These are phyloP conservation scores for Zosterops japonicus DNA, from an alignment of 2,113 vertebrate species.

Conservation along the genomic window DNA sequence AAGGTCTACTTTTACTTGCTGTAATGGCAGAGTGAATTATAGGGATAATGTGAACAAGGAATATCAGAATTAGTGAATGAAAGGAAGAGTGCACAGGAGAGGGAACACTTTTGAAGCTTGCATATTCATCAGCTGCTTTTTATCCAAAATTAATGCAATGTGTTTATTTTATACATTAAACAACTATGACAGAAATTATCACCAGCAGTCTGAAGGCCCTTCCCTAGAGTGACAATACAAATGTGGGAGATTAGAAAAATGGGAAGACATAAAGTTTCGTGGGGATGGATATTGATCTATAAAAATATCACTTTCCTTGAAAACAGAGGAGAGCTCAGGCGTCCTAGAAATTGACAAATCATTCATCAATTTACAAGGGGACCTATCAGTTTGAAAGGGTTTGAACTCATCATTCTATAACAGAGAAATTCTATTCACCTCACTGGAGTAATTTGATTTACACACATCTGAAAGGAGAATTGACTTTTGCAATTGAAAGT, in stretches of 20 bases:
- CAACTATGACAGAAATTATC: not conserved
- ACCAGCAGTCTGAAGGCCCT: not conserved
- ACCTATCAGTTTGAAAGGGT: not conserved
- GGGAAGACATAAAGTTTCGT: not conserved
- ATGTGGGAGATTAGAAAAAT: not conserved
- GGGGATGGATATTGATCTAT: not conserved
- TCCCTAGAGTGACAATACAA: not conserved
- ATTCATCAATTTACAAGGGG: not conserved
- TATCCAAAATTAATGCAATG: not conserved
- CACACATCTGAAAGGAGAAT: not conserved
- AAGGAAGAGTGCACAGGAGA: not conserved
- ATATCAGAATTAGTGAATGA: not conserved
- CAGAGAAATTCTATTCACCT: not conserved
- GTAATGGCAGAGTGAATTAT: not conserved
- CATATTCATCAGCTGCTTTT: not conserved
- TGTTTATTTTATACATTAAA: not conserved
- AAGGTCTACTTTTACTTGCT: not conserved
- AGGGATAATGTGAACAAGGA: not conserved
- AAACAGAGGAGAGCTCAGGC: not conserved
- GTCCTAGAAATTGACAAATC: not conserved
- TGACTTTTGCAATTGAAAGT: not conserved
- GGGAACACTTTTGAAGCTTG: not conserved
- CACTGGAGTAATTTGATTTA: constrained; percentile 3
- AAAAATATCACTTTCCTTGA: not conserved
- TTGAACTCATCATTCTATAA: not conserved